Base-by-base conservation (phyloP, 2,113 vertebrate species). In the Lutjanus erythropterus region DNA sequence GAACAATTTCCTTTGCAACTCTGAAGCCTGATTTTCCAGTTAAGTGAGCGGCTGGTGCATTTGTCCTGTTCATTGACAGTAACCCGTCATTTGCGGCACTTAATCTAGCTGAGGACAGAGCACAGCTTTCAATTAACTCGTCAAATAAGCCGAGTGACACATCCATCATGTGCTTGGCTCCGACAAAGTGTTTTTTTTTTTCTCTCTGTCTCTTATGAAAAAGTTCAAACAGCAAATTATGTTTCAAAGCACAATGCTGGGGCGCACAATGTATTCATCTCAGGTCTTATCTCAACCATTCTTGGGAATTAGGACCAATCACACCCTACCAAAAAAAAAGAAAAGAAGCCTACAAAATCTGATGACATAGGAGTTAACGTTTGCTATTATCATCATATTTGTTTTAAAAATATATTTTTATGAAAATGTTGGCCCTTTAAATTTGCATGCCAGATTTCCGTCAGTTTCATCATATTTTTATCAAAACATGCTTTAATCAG, bases 61-160 rank as follows among this genome's bases (percentile, higher is more conserved):
- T 87, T 37, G 74, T 87, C 55, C 84, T 29, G 71, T 82, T 90
- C 71, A 66, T 25, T 91, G 89, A 91, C 80, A 83, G 83, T 90
- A 91, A 90, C 72, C 67, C 50, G 71, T 94, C 86, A 91, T 94
- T 92, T 91, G 81, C 85, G 29, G 88, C 82, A 90, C 81, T 93
- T 92, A 84, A 87, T 93, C 85, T 88, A 56, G 70, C 75, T 1
- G 76, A 73, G 75, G 85, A 92, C 55, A 61, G 82, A 84, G 76
- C 61, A 58, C 81, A 88, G 88, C 86, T 92, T 93, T 92, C 90
- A 94, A 92, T 94, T 93, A 93, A 90, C 85, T 89, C 80, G 52
- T 93, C 91, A 92, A 92, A 91, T 84, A 83, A 74, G 75, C 80
- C 81, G 31, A 62, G 80, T 71, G 67, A 84, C 75, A 82, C 75